Conservation (phyloP, 2,888 invertebrate genomes). For the Tolmerus cingulatus region DNA sequence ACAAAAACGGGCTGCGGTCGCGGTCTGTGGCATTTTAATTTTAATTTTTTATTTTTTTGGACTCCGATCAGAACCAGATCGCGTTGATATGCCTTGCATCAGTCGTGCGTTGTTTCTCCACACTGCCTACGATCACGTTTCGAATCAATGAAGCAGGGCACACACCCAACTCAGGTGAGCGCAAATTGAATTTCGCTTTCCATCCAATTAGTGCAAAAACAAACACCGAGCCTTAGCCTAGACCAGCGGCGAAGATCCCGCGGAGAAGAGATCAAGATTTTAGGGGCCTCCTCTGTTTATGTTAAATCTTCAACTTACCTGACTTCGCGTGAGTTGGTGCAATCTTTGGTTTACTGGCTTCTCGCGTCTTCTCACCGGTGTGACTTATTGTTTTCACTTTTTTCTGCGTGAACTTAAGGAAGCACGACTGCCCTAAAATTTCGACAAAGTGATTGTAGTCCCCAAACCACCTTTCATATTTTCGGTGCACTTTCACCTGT, state of each 20-base stretch:
- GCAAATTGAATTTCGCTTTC: not conserved
- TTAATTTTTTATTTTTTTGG: not conserved
- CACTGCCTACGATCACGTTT: not conserved
- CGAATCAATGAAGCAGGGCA: not conserved
- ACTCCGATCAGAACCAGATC: not conserved
- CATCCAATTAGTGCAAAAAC: not conserved
- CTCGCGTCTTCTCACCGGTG: not conserved
- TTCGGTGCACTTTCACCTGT: not conserved
- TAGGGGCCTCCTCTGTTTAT: not conserved
- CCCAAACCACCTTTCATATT: not conserved
- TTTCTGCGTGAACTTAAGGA: not conserved
- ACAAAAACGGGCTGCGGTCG: not conserved
- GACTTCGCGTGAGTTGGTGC: not conserved
- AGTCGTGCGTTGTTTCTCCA: not conserved
- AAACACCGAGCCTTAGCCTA: not conserved
- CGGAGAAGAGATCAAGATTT: not conserved
- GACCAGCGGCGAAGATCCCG: not conserved
- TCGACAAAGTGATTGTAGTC: not conserved
- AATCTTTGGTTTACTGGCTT: not conserved
- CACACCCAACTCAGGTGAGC: conserved; percentile 6
- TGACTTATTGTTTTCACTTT: not conserved
- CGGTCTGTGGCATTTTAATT: not conserved
- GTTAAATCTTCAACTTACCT: not conserved
- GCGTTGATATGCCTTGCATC: not conserved
- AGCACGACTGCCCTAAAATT: not conserved